A percentile compares a stretch with the other conserved stretches of the same genome.
These are phyloP conservation scores for Cylindroiulus punctatus DNA, from an alignment of 2,888 invertebrate genomes.

Conservation along the genomic window DNA sequence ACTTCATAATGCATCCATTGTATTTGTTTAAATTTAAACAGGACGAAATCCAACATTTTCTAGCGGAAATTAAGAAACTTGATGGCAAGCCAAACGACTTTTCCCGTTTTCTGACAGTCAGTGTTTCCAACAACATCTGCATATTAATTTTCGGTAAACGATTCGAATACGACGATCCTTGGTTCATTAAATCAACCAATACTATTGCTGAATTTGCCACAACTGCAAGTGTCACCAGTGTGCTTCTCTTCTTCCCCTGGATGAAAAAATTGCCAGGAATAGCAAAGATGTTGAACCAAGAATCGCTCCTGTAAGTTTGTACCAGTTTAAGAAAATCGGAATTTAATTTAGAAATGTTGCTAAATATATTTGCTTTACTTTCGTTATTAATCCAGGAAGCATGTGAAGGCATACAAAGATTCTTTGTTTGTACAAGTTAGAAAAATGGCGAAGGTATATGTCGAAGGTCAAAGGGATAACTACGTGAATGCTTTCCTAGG, in stretches of 20 bases:
- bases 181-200: not conserved
- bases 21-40: not conserved
- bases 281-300: not conserved
- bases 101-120: not conserved
- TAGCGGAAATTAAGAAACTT: constrained; percentile 45
- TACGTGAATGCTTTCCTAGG: constrained; percentile 45
- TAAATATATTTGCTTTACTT: no score
- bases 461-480: constrained; percentile 49
- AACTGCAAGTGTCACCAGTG: not conserved
- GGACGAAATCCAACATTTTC: constrained; percentile 53
- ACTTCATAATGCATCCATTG: no score
- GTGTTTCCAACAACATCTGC: constrained; percentile 51
- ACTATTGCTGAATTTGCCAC: not conserved
- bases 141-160: constrained; percentile 16
- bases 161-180: constrained; percentile 54
- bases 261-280: constrained; percentile 40
- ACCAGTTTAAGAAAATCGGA: no score
- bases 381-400: no score
- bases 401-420: not conserved
- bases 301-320: not conserved
- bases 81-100: constrained; percentile 11
- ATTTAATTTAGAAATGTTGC: no score
- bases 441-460: not conserved
- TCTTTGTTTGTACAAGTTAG: not conserved
- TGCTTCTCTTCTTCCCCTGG: constrained; percentile 50